Percentiles rank a stretch among this genome's conserved stretches.
These are phyloP conservation scores for Seladonia tumulorum DNA, from an alignment of 2,888 invertebrate species.

Conservation along the genomic window DNA sequence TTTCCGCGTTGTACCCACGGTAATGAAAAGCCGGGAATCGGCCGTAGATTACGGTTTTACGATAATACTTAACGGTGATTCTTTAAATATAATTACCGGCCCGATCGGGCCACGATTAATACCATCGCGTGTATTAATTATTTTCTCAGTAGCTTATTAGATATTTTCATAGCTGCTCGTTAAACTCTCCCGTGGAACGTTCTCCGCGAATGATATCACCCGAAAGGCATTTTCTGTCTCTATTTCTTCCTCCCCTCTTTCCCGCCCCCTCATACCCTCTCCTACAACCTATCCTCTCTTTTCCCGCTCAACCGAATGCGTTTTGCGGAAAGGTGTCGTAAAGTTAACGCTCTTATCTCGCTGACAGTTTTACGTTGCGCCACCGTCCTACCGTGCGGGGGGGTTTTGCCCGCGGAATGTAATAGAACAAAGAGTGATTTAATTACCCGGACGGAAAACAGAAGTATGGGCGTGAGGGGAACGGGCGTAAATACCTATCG, in stretches of 20 bases:
- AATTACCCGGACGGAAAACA: constrained; percentile 53
- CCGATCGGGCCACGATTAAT: constrained; percentile 50
- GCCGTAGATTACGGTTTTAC: constrained; percentile 43
- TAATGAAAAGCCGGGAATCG: constrained; percentile 10
- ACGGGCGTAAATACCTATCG: constrained; percentile 53
- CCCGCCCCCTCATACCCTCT: background rate
- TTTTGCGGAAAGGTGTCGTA: constrained; percentile 53
- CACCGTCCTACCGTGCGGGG: constrained; percentile 8
- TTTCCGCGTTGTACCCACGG: background rate
- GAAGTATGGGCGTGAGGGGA: background rate
- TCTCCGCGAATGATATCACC: constrained; percentile 59
- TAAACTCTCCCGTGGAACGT: constrained; percentile 45
- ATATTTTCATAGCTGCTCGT: constrained; percentile 64
- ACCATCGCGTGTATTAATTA: constrained; percentile 61
- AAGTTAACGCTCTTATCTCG: constrained; percentile 63
- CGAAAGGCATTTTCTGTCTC: constrained; percentile 52
- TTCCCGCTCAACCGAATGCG: constrained; percentile 31
- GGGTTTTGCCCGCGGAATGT: constrained; percentile 31
- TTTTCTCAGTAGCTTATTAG: constrained; percentile 58
- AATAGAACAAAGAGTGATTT: constrained; percentile 65
- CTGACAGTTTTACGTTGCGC: constrained; percentile 63
- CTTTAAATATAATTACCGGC: constrained; percentile 48
- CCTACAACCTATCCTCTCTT: background rate
- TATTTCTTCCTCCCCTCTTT: background rate
- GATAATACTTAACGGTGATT: constrained; percentile 47